Evolutionary conservation across 2,113 vertebrate species (phyloP).

Genomic region (Macaca fascicularis): T2T-MFA8v1.1 NC_088380.1:67177001-67177500

Average conservation of each 20-base stretch:
- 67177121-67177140: background rate
- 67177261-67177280: background rate
- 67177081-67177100: background rate
- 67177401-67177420: background rate
- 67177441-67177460: background rate
- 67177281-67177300: background rate
- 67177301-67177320: background rate
- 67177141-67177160: background rate
- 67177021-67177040: background rate
- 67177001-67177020: background rate
- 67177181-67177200: background rate
- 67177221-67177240: background rate
- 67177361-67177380: background rate
- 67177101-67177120: background rate
- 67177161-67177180: background rate
- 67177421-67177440: background rate
- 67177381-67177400: slow-evolving; percentile 14
- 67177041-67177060: too few species aligned
- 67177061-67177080: background rate
- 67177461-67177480: background rate
- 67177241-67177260: background rate
- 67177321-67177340: background rate
- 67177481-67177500: background rate
- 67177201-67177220: background rate
- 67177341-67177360: background rate